Evolutionary conservation across 1,140 invertebrate genomes (phyloP).

Genomic region (Protaetia brevitarsis): DNA sequence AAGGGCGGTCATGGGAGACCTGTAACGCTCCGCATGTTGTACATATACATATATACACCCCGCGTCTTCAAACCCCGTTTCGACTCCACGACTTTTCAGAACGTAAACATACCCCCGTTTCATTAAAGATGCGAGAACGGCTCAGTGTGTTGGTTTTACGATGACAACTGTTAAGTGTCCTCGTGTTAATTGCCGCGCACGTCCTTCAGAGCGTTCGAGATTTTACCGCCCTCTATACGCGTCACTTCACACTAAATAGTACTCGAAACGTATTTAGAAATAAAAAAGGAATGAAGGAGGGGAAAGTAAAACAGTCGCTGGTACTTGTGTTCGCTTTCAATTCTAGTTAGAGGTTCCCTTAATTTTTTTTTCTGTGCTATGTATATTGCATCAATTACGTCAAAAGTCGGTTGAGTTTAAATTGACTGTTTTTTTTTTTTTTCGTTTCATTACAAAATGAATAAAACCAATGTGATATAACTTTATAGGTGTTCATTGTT

Average conservation of each 20-base stretch:
- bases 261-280: constrained; percentile 9
- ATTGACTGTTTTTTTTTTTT: too few species aligned
- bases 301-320: neutral
- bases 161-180: constrained; percentile 17
- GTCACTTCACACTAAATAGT: constrained; percentile 14
- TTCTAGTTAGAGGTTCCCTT: neutral
- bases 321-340: neutral
- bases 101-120: constrained; percentile 11
- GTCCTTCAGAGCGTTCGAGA: constrained; percentile 7
- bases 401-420: too few species aligned
- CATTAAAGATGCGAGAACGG: neutral
- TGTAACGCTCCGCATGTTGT: neutral
- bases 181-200: neutral
- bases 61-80: neutral
- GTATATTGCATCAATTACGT: neutral
- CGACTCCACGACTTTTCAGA: neutral
- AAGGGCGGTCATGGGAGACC: neutral
- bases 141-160: constrained; percentile 8
- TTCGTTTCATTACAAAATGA: too few species aligned
- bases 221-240: neutral
- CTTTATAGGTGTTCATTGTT: too few species aligned
- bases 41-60: neutral
- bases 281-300: neutral
- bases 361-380: neutral
- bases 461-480: too few species aligned